Evolutionary conservation across 2,113 vertebrate species (phyloP).

Genomic region (Grammomys surdaster): DNA sequence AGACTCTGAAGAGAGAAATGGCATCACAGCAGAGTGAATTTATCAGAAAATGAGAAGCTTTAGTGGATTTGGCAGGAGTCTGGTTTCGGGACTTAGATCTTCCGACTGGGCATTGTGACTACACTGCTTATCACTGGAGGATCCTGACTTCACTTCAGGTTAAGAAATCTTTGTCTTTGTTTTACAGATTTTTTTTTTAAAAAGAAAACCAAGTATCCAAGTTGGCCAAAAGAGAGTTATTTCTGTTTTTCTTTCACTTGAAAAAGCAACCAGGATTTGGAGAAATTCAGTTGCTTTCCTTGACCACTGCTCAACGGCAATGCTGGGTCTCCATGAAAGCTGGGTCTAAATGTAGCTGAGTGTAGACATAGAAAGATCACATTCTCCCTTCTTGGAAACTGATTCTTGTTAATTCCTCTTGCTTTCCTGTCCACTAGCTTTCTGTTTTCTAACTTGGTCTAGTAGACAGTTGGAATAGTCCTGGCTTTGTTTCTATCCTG

Average conservation of each 20-base stretch:
- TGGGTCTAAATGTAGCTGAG: neutral
- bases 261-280: constrained; percentile 6
- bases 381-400: neutral
- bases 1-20: constrained; percentile 28
- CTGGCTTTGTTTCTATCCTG: neutral
- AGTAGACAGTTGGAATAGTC: neutral
- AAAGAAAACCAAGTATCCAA: neutral
- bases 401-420: neutral
- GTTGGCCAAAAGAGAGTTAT: neutral
- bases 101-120: neutral
- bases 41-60: constrained; percentile 50
- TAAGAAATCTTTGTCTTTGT: neutral
- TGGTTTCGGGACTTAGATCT: constrained; percentile 57
- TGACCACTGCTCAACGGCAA: neutral
- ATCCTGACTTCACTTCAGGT: constrained; percentile 13
- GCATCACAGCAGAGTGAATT: constrained; percentile 37
- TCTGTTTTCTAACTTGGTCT: neutral
- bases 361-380: neutral
- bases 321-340: neutral
- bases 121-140: neutral
- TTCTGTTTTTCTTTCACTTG: constrained; percentile 42
- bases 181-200: neutral
- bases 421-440: neutral
- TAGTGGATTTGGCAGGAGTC: constrained; percentile 51
- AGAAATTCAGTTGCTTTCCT: constrained; percentile 35